Evolutionary conservation across 2,888 invertebrate genomes (phyloP).

Genomic region (Nomada flava): DNA sequence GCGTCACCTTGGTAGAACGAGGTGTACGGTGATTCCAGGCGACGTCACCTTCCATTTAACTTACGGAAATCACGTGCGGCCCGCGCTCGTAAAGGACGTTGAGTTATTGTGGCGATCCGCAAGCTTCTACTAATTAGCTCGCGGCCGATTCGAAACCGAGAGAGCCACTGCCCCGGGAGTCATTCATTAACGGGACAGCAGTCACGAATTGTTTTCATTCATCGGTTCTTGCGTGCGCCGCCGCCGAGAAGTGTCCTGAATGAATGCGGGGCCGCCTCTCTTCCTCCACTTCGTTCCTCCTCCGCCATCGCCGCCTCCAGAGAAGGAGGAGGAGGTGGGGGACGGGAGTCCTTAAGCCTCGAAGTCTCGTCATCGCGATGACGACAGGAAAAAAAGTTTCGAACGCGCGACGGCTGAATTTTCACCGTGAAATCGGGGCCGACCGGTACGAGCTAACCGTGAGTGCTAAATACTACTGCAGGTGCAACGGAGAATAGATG

Average conservation of each 20-base stretch:
- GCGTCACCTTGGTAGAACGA: slow-evolving; percentile 64
- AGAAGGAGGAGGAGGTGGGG: background rate
- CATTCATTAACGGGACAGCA: slow-evolving; percentile 80
- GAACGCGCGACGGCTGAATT: slow-evolving; percentile 1
- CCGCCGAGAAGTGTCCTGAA: slow-evolving; percentile 61
- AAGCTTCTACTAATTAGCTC: slow-evolving; percentile 74
- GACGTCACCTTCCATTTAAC: slow-evolving; percentile 73
- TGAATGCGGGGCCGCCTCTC: slow-evolving; percentile 58
- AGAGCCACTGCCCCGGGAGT: slow-evolving; percentile 74
- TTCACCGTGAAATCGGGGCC: slow-evolving; percentile 39
- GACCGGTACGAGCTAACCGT: background rate
- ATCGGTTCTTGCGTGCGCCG: slow-evolving; percentile 77
- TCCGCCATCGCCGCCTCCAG: slow-evolving; percentile 2
- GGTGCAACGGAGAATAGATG: background rate
- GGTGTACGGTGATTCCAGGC: slow-evolving; percentile 73
- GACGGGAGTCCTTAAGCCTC: slow-evolving; percentile 32
- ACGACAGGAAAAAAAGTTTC: slow-evolving; percentile 24
- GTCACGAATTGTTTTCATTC: slow-evolving; percentile 82
- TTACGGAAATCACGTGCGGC: slow-evolving; percentile 75
- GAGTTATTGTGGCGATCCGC: slow-evolving; percentile 74
- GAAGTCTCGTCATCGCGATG: slow-evolving; percentile 36
- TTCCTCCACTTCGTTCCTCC: slow-evolving; percentile 1
- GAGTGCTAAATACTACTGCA: background rate
- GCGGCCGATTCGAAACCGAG: slow-evolving; percentile 71
- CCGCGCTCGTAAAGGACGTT: slow-evolving; percentile 74